Conservation (phyloP, 2,113 vertebrate genomes). For the Mus spicilegus region DNA sequence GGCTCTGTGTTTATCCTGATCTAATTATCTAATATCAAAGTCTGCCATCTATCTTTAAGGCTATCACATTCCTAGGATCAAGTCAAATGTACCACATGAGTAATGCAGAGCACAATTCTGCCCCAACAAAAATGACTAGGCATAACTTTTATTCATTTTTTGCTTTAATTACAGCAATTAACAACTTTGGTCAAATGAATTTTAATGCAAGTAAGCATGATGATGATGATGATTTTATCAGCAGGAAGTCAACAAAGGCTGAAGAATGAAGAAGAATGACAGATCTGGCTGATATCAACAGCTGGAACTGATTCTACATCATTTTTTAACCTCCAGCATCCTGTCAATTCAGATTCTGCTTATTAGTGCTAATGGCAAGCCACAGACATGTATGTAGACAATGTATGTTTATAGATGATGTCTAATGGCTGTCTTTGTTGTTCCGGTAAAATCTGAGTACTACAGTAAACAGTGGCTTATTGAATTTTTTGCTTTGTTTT, state of each 20-base stretch:
- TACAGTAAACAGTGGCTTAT: background rate
- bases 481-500: background rate
- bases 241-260: background rate
- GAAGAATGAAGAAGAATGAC: background rate
- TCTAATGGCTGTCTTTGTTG: slow-evolving; percentile 24
- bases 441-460: background rate
- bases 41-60: background rate
- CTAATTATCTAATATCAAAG: background rate
- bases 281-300: background rate
- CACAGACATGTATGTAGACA: background rate
- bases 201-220: background rate
- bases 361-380: background rate
- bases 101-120: background rate
- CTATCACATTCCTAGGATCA: background rate
- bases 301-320: background rate
- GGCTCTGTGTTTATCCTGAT: background rate
- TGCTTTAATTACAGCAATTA: slow-evolving; percentile 36
- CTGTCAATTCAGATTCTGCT: background rate
- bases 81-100: background rate
- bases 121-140: background rate
- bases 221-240: background rate
- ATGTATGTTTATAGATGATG: background rate
- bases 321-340: background rate
- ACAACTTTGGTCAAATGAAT: background rate
- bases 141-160: background rate